These are phyloP conservation scores for Miniopterus natalensis DNA, from an alignment of 2,113 vertebrate species.

Conservation along the genomic window DNA sequence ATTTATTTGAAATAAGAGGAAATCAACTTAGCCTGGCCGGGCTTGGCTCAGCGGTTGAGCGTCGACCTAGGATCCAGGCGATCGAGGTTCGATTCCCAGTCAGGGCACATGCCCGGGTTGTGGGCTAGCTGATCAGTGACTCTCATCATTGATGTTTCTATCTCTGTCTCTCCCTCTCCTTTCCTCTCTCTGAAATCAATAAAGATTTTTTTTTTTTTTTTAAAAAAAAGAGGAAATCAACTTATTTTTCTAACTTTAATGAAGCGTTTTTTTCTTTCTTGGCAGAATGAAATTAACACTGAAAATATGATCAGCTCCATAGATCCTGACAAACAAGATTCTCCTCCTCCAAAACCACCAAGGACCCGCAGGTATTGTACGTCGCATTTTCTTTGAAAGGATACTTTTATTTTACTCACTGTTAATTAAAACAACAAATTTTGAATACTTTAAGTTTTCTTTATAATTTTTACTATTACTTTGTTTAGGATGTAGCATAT, in stretches of 20 bases:
- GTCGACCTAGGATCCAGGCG: no score
- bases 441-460: constrained; percentile 4
- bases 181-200: no score
- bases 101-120: no score
- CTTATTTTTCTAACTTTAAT: constrained; percentile 62
- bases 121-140: no score
- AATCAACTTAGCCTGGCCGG: not conserved
- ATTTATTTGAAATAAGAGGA: constrained; percentile 39
- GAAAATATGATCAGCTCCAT: constrained; percentile 90
- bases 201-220: no score
- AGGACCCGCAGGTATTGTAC: constrained; percentile 93
- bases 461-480: not conserved
- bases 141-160: no score
- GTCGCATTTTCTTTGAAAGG: not conserved
- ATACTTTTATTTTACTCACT: not conserved
- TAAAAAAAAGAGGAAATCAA: not conserved
- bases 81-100: no score
- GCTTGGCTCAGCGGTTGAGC: no score
- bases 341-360: constrained; percentile 97
- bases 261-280: constrained; percentile 69
- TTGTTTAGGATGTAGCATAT: not conserved
- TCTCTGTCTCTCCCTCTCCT: no score
- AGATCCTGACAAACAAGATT: constrained; percentile 93
- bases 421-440: constrained; percentile 26
- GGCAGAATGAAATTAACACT: constrained; percentile 94